phyloP scores from a whole-genome alignment of 2,797 vertebrate species.

The Onychomys leucogaster region DNA sequence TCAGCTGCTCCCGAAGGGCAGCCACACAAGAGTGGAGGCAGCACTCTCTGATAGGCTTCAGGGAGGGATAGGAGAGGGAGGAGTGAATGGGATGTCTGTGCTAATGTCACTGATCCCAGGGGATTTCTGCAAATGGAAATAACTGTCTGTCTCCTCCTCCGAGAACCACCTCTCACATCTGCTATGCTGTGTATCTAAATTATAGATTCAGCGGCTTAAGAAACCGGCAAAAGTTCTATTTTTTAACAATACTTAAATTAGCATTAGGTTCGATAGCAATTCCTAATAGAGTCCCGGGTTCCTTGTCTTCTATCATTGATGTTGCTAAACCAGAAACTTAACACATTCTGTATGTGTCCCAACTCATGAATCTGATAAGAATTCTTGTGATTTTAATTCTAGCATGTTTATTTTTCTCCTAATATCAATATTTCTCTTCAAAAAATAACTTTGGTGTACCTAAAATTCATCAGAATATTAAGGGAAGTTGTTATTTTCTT shows the following conservation, averaged over 20 bases:
- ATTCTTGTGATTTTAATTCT: not conserved
- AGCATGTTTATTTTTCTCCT: conserved; percentile 32
- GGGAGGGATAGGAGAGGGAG: not conserved
- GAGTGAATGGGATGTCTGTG: not conserved
- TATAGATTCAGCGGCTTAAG: conserved; percentile 7
- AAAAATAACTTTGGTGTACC: conserved; percentile 24
- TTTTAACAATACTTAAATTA: conserved; percentile 20
- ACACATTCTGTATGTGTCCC: not conserved
- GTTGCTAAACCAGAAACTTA: conserved; percentile 27
- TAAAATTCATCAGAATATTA: conserved; percentile 46
- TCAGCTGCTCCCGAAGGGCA: conserved; percentile 65
- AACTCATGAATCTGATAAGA: conserved; percentile 18
- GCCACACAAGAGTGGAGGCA: not conserved
- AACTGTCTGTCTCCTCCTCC: not conserved
- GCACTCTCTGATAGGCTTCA: not conserved
- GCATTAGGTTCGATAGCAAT: not conserved
- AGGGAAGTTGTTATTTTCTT: conserved; percentile 20
- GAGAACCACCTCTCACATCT: conserved; percentile 8
- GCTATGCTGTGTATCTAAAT: conserved; percentile 15
- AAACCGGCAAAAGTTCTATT: not conserved
- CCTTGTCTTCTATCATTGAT: not conserved
- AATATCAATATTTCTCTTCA: conserved; percentile 20
- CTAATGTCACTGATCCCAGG: not conserved
- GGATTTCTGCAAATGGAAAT: conserved; percentile 36
- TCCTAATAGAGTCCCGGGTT: not conserved